These are phyloP conservation scores for Nycteola revayana DNA, from an alignment of 2,888 invertebrate species.

Conservation along the genomic window DNA sequence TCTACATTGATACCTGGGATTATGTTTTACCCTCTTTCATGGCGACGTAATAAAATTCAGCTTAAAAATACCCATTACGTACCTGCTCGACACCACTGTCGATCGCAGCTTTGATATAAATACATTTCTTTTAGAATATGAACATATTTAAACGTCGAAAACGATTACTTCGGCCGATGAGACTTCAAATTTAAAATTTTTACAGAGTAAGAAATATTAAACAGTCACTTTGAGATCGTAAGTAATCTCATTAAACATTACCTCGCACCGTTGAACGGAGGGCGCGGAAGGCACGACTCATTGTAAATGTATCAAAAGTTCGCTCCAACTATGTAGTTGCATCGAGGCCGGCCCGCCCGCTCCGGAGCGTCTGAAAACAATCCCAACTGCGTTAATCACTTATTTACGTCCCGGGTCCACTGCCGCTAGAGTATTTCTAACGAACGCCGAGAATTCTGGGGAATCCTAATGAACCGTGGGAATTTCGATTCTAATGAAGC, in stretches of 20 bases:
- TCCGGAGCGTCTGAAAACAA: conserved; percentile 69
- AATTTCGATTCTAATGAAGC: conserved; percentile 76
- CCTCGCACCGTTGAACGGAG: conserved; percentile 33
- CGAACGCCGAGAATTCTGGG: conserved; percentile 71
- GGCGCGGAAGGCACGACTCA: conserved; percentile 45
- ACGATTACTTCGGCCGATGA: conserved; percentile 28
- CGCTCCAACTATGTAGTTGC: conserved; percentile 54
- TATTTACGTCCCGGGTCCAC: conserved; percentile 75
- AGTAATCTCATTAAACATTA: conserved; percentile 61
- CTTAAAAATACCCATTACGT: conserved; percentile 67
- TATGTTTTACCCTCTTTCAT: conserved; percentile 76
- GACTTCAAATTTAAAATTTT: conserved; percentile 21
- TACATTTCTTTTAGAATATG: conserved; percentile 41
- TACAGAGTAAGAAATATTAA: conserved; percentile 19
- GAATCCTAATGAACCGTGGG: conserved; percentile 78
- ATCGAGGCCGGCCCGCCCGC: conserved; percentile 38
- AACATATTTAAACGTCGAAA: conserved; percentile 38
- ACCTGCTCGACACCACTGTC: conserved; percentile 33
- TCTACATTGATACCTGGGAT: conserved; percentile 71
- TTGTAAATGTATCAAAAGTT: conserved; percentile 76
- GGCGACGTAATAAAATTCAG: conserved; percentile 79
- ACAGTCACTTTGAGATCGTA: conserved; percentile 31
- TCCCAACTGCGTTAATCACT: conserved; percentile 80
- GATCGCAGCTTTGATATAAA: conserved; percentile 44
- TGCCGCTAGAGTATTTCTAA: conserved; percentile 72